Conservation (phyloP, 2,113 vertebrate genomes). For the Murina feae region DNA sequence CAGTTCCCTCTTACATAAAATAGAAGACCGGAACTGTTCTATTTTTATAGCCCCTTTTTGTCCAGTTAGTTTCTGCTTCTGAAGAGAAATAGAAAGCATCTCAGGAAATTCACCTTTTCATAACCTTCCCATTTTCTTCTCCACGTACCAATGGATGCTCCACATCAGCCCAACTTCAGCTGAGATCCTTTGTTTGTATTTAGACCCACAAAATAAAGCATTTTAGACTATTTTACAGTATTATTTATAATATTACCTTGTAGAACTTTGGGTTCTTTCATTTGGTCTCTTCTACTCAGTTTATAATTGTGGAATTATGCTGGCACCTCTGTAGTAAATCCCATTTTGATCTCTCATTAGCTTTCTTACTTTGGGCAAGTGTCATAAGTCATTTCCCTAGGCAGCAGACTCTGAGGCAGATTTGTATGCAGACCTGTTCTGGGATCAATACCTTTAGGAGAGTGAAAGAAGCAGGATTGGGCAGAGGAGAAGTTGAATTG, state of each 20-base stretch:
- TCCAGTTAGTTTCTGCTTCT: neutral
- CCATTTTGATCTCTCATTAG: slow-evolving; percentile 47
- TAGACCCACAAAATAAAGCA: neutral
- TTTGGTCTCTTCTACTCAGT: neutral
- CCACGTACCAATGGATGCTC: neutral
- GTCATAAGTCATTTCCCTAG: slow-evolving; percentile 32
- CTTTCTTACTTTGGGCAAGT: slow-evolving; percentile 43
- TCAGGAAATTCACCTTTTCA: neutral
- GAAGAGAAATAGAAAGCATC: neutral
- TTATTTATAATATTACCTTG: neutral
- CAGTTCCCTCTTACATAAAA: neutral
- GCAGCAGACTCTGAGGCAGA: slow-evolving; percentile 25
- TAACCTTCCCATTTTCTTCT: neutral
- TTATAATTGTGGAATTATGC: slow-evolving; percentile 40
- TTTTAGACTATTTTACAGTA: neutral
- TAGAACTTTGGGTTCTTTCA: neutral
- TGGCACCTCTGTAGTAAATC: slow-evolving; percentile 25
- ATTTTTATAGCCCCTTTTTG: neutral
- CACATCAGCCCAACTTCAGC: neutral
- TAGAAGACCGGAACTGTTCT: neutral
- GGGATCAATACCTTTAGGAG: slow-evolving; percentile 6
- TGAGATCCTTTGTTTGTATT: neutral
- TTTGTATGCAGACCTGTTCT: slow-evolving; percentile 17
- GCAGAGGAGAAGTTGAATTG: neutral
- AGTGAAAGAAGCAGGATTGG: neutral